These are phyloP conservation scores for Tyto alba DNA, from an alignment of 2,113 vertebrate genomes.

Conservation along the genomic window DNA sequence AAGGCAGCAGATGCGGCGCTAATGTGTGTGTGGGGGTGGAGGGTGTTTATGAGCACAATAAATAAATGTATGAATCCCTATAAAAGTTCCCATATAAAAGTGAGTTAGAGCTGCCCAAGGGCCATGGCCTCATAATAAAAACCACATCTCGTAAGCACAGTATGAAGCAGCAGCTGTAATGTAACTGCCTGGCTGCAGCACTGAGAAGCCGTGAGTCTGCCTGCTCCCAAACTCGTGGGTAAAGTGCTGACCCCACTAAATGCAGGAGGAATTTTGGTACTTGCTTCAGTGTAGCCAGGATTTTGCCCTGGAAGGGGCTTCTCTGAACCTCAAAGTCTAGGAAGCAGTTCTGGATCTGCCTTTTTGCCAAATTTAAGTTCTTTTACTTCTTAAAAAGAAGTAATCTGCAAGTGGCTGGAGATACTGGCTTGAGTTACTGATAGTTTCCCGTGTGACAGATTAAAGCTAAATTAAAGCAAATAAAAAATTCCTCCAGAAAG, in stretches of 20 bases:
- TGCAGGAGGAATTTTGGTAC: neutral
- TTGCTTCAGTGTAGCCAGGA: neutral
- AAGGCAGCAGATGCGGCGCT: slow-evolving; percentile 37
- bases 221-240: neutral
- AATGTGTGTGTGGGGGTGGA: slow-evolving; percentile 13
- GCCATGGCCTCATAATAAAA: slow-evolving; percentile 12
- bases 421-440: neutral
- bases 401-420: neutral
- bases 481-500: neutral
- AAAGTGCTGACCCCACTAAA: neutral
- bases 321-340: neutral
- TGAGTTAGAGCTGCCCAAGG: slow-evolving; percentile 33
- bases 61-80: slow-evolving; percentile 55
- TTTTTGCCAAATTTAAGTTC: neutral
- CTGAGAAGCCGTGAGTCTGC: neutral
- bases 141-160: neutral
- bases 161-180: slow-evolving; percentile 13
- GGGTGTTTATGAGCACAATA: slow-evolving; percentile 59
- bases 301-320: neutral
- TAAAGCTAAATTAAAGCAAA: neutral
- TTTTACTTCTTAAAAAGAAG: neutral
- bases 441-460: neutral
- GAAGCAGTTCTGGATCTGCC: neutral
- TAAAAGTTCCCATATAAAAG: slow-evolving; percentile 53
- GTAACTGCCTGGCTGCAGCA: neutral